These are phyloP conservation scores for Bos taurus DNA, from an alignment of 2,113 vertebrate genomes.

Conservation along the genomic window DNA sequence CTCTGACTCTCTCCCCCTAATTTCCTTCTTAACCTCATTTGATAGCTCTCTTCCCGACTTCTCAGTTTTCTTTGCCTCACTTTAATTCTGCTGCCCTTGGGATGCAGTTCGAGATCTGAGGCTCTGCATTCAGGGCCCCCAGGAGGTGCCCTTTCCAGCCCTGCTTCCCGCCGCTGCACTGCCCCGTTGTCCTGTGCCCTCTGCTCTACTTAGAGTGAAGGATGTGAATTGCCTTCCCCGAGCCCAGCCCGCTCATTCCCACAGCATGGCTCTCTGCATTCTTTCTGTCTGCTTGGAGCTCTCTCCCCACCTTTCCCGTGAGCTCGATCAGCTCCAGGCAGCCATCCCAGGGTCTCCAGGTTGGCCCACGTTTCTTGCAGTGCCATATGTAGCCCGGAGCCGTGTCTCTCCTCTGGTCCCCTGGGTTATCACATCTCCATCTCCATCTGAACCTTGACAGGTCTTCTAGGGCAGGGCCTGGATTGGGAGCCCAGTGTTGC, in stretches of 20 bases:
- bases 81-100: neutral
- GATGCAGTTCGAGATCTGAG: neutral
- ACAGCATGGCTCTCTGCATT: neutral
- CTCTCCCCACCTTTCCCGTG: neutral
- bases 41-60: neutral
- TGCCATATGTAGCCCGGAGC: neutral
- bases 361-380: neutral
- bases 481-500: neutral
- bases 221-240: neutral
- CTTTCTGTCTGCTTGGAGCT: neutral
- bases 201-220: too few relatives aligned
- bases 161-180: neutral
- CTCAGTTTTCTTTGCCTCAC: neutral
- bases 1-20: neutral
- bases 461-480: neutral
- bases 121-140: neutral
- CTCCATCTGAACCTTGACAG: neutral
- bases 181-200: neutral
- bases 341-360: too few relatives aligned
- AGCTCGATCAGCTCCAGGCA: neutral
- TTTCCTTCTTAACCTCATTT: neutral
- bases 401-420: neutral
- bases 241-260: neutral
- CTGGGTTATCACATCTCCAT: neutral
- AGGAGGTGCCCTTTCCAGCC: neutral